These are phyloP conservation scores for Dromiciops gliroides DNA, from an alignment of 2,113 vertebrate species.

Conservation along the genomic window DNA sequence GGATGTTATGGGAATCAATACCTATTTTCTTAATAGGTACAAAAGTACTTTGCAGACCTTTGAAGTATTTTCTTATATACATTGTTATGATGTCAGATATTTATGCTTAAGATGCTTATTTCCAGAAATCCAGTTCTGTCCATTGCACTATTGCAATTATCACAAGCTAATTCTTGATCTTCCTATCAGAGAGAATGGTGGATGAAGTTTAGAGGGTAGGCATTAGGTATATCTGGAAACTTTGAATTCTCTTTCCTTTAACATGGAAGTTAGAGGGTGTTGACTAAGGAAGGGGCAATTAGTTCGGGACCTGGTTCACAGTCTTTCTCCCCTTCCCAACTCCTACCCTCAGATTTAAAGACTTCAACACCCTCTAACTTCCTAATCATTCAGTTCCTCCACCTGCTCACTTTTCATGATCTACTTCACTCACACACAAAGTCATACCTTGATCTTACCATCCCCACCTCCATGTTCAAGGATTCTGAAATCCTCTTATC, in stretches of 20 bases:
- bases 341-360: not conserved
- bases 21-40: no score
- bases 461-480: not conserved
- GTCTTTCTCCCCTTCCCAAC: not conserved
- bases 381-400: not conserved
- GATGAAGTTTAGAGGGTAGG: fast-evolving
- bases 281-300: no score
- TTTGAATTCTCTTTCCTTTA: not conserved
- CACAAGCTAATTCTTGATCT: not conserved
- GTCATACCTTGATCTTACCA: not conserved
- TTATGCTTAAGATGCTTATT: no score
- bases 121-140: not conserved
- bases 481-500: not conserved
- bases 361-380: not conserved
- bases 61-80: not conserved
- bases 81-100: no score
- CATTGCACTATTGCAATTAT: fast-evolving
- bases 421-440: not conserved
- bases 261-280: no score
- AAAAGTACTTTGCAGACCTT: not conserved
- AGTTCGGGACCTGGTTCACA: no score
- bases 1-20: not conserved
- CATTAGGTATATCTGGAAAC: not conserved
- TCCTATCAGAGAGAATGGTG: fast-evolving
- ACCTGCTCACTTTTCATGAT: not conserved